A percentile compares a stretch with the other conserved stretches of the same genome.
These are phyloP conservation scores for Nettapus auritus DNA, from an alignment of 2,113 vertebrate genomes.

Conservation along the genomic window DNA sequence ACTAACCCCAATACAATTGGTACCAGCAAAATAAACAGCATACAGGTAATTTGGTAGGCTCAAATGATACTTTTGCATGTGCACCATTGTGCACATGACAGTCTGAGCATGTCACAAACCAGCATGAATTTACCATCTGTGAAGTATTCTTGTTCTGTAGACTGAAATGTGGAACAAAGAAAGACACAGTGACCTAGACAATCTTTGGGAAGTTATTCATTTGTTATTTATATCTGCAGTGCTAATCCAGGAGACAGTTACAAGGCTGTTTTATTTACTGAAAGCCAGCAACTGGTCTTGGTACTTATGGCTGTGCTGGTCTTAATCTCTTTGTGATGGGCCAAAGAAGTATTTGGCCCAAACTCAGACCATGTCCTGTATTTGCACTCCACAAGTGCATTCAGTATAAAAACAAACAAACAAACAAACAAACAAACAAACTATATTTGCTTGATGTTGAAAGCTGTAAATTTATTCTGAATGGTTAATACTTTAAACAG, in stretches of 20 bases:
- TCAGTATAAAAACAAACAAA: no score
- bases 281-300: accelerated
- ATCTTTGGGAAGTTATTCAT: not conserved
- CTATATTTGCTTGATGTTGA: not conserved
- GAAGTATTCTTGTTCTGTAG: not conserved
- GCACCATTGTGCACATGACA: not conserved
- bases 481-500: not conserved
- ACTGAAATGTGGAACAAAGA: not conserved
- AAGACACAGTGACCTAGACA: not conserved
- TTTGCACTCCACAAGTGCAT: not conserved
- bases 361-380: not conserved
- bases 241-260: not conserved
- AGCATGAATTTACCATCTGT: not conserved
- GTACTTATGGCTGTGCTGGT: not conserved
- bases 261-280: not conserved
- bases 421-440: not conserved
- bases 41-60: not conserved
- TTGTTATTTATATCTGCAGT: accelerated
- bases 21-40: not conserved
- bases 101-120: not conserved
- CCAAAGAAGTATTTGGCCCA: not conserved
- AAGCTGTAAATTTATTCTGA: not conserved
- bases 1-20: not conserved
- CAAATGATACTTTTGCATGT: not conserved
- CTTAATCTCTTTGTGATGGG: not conserved